Evolutionary conservation across 2,888 invertebrate genomes (phyloP), one percentile per base, ranked within the genome.

Genomic region (Conchocele bisecta): DNA sequence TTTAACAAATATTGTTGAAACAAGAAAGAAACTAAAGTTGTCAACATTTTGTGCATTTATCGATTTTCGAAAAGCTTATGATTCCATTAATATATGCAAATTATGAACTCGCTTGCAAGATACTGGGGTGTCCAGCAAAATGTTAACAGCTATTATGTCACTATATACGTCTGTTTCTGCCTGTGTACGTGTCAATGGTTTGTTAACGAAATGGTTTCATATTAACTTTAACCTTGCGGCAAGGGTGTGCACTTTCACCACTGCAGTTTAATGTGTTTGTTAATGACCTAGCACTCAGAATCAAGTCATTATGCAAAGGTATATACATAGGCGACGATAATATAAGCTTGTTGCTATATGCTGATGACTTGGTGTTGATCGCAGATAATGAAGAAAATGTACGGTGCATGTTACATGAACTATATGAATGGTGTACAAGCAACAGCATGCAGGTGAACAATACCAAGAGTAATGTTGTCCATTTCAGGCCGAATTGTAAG

Each of bases 401-500:
- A 51, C 51, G 33, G 24, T 17, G 11, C 15, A 51, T 51, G 51
- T 29, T 51, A 29, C 7, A 3, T 7, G n/a, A n/a, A n/a, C n/a
- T n/a, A n/a, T n/a, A n/a, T n/a, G n/a, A n/a, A n/a, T n/a, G n/a
- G n/a, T n/a, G 17, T 51, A 7, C 20, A 17, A 51, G 33, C 29
- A 17, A 29, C 5, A 13, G 22, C 15, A 54, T 54, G 54, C 22
- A 11, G 33, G 54, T 54, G n/a, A 35, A 35, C 37, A 17, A 22
- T 37, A 20, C 15, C 6, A 54, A 54, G 29, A 54, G 54, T 35
- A 11, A 35, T 42, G 31, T 58, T 42, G 58, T 44, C 17, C 58
- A 58, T 20, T 58, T 58, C 46, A 22, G 58, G 15, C 33, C 44
- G 22, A 31, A 31, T 3, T 58, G 44, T 26, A 31, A 44, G n/a